These are phyloP conservation scores for Nannoperca obscura DNA, from an alignment of 2,797 vertebrate species.

Conservation along the genomic window DNA sequence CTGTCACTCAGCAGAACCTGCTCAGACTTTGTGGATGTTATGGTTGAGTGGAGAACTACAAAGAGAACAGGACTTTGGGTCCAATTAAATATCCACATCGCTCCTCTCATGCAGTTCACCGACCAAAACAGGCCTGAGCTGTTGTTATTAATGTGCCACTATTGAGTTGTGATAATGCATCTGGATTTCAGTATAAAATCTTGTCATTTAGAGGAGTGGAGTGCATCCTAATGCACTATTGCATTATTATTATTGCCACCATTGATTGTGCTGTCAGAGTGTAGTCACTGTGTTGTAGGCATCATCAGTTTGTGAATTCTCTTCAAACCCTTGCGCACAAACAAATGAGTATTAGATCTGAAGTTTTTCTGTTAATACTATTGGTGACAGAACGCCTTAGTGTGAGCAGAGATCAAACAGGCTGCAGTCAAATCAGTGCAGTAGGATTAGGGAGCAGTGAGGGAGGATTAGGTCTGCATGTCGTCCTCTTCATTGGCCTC, in stretches of 20 bases:
- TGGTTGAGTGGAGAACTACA: constrained; percentile 32
- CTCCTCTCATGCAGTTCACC: background rate
- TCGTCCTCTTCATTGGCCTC: constrained; percentile 29
- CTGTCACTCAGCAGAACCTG: constrained; percentile 23
- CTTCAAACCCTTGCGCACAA: background rate
- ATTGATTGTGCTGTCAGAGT: constrained; percentile 2
- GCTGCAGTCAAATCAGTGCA: constrained; percentile 37
- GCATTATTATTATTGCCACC: no score
- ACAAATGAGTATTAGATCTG: constrained; percentile 12
- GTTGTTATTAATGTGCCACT: background rate
- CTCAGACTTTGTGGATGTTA: constrained; percentile 31
- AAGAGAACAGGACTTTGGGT: constrained; percentile 25
- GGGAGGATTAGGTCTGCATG: constrained; percentile 59
- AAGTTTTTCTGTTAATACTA: constrained; percentile 15
- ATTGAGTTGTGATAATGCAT: constrained; percentile 11
- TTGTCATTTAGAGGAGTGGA: background rate
- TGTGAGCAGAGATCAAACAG: constrained; percentile 60
- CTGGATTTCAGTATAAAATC: constrained; percentile 7
- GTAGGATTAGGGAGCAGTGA: constrained; percentile 55
- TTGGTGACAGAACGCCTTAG: constrained; percentile 20
- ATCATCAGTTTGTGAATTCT: constrained; percentile 2
- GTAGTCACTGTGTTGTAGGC: background rate
- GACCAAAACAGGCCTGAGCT: constrained; percentile 3
- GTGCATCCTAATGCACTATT: background rate
- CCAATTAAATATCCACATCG: constrained; percentile 23